Evolutionary conservation across 2,113 vertebrate genomes (phyloP).

Genomic region (Pomatostomus ruficeps): DNA sequence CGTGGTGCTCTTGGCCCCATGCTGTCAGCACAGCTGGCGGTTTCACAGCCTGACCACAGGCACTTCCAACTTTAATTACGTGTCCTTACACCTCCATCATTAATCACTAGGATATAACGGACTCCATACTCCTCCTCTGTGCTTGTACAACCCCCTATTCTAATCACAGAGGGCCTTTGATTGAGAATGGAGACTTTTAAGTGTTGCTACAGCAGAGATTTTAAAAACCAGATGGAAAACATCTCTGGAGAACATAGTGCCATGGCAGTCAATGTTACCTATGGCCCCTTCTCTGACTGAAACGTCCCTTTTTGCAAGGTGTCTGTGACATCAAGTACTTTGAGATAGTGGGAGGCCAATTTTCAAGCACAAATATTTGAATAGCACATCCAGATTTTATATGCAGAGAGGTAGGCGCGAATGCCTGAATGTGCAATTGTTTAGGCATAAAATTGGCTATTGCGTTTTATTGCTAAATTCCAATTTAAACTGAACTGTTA

Average conservation of each 20-base stretch:
- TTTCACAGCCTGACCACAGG: background rate
- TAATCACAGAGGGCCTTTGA: background rate
- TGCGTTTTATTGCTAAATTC: background rate
- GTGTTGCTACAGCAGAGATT: background rate
- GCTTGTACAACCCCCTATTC: background rate
- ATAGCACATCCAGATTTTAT: background rate
- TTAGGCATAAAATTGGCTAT: background rate
- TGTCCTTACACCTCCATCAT: background rate
- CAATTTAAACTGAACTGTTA: background rate
- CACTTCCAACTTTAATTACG: background rate
- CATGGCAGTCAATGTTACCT: background rate
- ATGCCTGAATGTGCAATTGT: background rate
- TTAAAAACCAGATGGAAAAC: background rate
- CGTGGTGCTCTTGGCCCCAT: background rate
- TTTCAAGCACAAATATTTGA: background rate
- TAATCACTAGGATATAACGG: background rate
- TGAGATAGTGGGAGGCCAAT: background rate
- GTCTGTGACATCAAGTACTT: background rate
- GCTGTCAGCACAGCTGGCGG: background rate
- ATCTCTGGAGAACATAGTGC: background rate
- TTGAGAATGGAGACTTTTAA: background rate
- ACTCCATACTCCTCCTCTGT: background rate
- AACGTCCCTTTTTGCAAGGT: background rate
- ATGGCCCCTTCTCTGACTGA: background rate
- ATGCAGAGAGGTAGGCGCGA: background rate